These are phyloP conservation scores for Malurus splendens DNA, from an alignment of 2,797 vertebrate genomes.

Conservation along the genomic window DNA sequence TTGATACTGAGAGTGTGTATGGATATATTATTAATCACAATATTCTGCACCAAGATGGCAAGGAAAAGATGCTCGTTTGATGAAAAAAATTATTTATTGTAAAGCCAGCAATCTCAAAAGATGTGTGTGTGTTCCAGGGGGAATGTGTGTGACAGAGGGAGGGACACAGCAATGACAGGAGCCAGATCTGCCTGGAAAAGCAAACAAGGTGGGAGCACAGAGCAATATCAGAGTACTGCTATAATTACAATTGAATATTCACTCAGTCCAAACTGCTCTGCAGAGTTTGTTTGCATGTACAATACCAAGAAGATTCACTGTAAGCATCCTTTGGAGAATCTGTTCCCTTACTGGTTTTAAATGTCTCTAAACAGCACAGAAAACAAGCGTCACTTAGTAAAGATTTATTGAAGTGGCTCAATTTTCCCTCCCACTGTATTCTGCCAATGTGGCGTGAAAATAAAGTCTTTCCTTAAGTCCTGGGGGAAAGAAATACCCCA, in stretches of 20 bases:
- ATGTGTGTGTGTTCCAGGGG: background rate
- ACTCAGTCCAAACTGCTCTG: background rate
- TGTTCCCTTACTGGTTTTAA: conserved; percentile 11
- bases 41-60: background rate
- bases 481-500: background rate
- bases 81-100: background rate
- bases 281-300: background rate
- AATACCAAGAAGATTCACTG: background rate
- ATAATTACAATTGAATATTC: background rate
- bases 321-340: background rate
- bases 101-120: background rate
- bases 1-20: background rate
- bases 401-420: conserved; percentile 14
- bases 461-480: background rate
- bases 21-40: background rate
- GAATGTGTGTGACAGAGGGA: background rate
- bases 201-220: conserved; percentile 7
- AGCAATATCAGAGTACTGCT: background rate
- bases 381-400: background rate
- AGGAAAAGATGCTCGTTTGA: background rate
- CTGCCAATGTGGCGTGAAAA: background rate
- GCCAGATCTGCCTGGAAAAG: background rate
- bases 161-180: background rate
- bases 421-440: background rate
- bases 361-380: background rate